These are phyloP conservation scores for Spatula versicolor DNA, from an alignment of 2,797 vertebrate species.

Conservation along the genomic window DNA sequence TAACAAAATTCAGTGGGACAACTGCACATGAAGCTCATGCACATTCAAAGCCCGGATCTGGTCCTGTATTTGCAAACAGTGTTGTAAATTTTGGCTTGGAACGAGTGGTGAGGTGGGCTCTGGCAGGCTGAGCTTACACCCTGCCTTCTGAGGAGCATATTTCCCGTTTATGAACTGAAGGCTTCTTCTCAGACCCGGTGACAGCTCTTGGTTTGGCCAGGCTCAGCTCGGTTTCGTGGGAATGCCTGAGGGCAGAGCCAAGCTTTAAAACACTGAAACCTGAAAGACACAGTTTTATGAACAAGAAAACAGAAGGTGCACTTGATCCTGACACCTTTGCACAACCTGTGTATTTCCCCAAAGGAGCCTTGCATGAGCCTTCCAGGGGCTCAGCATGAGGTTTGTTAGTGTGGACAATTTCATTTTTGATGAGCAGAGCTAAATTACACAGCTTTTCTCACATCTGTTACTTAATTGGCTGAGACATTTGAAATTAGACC, in stretches of 20 bases:
- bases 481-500: conserved; percentile 54
- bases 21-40: not conserved
- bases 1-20: not conserved
- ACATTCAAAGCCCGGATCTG: not conserved
- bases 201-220: conserved; percentile 8
- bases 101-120: not conserved
- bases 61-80: not conserved
- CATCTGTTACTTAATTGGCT: conserved; percentile 16
- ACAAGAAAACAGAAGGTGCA: not conserved
- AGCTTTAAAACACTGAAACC: not conserved
- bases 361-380: not conserved
- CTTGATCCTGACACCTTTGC: not conserved
- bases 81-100: not conserved
- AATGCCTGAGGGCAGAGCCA: not conserved
- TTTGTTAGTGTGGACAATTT: not conserved
- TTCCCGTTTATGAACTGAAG: not conserved
- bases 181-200: not conserved
- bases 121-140: not conserved
- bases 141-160: not conserved
- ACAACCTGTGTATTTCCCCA: not conserved
- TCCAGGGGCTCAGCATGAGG: conserved; percentile 11
- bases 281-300: not conserved
- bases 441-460: conserved; percentile 17
- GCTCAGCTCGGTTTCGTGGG: not conserved
- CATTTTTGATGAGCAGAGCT: conserved; percentile 12